These are phyloP conservation scores for Drosophila neonasuta DNA, from an alignment of 2,888 invertebrate genomes.

Conservation along the genomic window DNA sequence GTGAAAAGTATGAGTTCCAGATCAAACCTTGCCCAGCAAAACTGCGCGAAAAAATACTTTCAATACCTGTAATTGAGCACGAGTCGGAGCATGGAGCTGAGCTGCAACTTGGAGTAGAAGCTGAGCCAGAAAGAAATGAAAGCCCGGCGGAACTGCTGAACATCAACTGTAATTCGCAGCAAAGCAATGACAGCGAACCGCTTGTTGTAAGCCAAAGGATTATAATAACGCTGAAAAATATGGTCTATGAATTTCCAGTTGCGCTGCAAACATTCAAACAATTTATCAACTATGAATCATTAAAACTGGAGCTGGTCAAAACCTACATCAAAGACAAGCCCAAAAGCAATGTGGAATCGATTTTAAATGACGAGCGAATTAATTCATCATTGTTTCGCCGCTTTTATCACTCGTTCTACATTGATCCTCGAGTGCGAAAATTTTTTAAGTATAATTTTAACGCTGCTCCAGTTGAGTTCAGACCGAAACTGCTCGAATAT, in stretches of 20 bases:
- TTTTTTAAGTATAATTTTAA: conserved; percentile 38
- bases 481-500: conserved; percentile 23
- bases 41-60: conserved; percentile 17
- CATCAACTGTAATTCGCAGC: neutral
- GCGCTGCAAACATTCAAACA: conserved; percentile 34
- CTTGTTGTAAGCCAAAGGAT: conserved; percentile 20
- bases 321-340: neutral
- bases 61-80: neutral
- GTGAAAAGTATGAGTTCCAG: conserved; percentile 27
- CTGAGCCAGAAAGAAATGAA: neutral
- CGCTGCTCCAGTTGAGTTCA: conserved; percentile 31
- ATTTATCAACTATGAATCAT: conserved; percentile 34
- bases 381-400: conserved; percentile 8
- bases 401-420: conserved; percentile 41
- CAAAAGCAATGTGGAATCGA: neutral
- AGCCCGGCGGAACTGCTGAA: neutral
- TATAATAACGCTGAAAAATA: conserved; percentile 12
- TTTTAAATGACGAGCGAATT: conserved; percentile 1
- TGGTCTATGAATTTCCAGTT: conserved; percentile 45
- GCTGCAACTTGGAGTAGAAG: neutral
- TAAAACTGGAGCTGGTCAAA: conserved; percentile 17
- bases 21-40: conserved; percentile 43
- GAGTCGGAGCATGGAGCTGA: neutral
- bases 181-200: neutral
- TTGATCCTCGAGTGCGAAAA: conserved; percentile 9